Conservation (phyloP, 2,797 vertebrate genomes). For the Peromyscus attwateri region DNA sequence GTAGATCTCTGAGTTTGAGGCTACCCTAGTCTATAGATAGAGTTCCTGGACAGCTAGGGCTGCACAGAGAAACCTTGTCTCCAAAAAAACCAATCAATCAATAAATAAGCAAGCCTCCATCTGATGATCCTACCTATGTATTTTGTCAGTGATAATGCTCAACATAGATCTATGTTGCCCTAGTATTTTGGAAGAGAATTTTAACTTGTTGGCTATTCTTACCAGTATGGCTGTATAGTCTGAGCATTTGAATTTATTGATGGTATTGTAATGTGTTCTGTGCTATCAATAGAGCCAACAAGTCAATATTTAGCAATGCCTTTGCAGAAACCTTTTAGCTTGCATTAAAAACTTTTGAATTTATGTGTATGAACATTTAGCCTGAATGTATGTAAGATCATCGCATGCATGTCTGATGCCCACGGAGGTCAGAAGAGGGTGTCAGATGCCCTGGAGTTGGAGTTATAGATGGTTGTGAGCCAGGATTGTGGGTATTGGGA, state of each 20-base stretch:
- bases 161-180: constrained; percentile 90
- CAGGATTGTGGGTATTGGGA: background rate
- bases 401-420: background rate
- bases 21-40: background rate
- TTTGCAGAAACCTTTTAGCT: background rate
- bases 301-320: background rate
- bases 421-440: background rate
- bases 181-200: constrained; percentile 89
- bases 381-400: background rate
- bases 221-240: constrained; percentile 96
- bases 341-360: too few species aligned
- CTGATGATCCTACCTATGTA: background rate
- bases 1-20: background rate
- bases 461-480: background rate
- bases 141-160: constrained; percentile 47
- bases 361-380: background rate
- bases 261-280: constrained; percentile 91
- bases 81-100: background rate
- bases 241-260: constrained; percentile 96
- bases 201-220: constrained; percentile 93
- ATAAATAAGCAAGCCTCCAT: background rate
- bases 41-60: background rate
- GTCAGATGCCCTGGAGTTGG: background rate
- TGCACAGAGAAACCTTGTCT: background rate
- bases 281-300: background rate